Base-by-base conservation (phyloP, 1,140 invertebrate genomes). In the Microplitis demolitor region DNA sequence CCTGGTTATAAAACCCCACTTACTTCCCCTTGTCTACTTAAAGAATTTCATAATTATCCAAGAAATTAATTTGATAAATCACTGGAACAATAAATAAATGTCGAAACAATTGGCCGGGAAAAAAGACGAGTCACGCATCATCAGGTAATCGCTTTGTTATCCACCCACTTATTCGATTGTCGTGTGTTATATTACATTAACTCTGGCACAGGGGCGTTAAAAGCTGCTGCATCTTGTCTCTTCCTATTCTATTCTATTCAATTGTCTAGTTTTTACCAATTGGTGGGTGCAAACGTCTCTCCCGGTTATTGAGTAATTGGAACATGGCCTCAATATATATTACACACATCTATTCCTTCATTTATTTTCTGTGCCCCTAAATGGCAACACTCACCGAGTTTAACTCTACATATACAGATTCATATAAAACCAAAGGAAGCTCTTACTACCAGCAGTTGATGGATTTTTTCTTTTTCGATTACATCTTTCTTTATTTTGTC, bases 141-240 rank as follows among this genome's bases (percentile, higher is more conserved):
- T 82, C 51, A 82, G 83, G 82, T 83, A 84, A 83, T 81, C 73
- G 82, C 78, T 84, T 81, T 78, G 80, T 85, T 82, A 81, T 84
- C 82, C 84, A 82, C 83, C 84, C 81, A 85, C 83, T 72, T 63
- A 51, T 81, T 78, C 82, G 76, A 85, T 85, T 84, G 84, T 83
- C 79, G 77, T 78, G 78, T 74, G 71, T 14, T 45, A 45, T 45
- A 45, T 45, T 11, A 45, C 39, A 45, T 45, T 6, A 45, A 11
- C 39, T 9, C 39, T 45, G 24, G 39, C 39, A 45, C 39, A 45
- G 39, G 39, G 39, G 56, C 39, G 61, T 71, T 72, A 76, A 75
- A 69, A 45, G 37, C 66, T 74, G 79, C 80, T 83, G 80, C 82
- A 84, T 83, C 82, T 79, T 82, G 78, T 39, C 33, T 62, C 56